Evolutionary conservation across 2,888 invertebrate genomes (phyloP).

Genomic region (Heterodera filipjevi): DNA sequence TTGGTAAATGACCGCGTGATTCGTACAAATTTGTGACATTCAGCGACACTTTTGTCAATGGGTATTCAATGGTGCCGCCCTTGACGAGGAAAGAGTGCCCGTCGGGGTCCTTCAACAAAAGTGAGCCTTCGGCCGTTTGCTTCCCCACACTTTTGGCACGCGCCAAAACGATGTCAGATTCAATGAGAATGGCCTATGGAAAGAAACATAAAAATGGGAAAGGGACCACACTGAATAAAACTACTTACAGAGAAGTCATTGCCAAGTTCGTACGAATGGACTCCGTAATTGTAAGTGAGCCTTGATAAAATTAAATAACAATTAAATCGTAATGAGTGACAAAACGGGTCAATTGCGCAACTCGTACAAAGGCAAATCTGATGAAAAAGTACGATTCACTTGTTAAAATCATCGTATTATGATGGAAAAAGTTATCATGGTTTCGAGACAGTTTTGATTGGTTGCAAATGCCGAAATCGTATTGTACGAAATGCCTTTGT

Average conservation of each 20-base stretch:
- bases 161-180: constrained; percentile 74
- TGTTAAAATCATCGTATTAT: too few relatives aligned
- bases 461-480: too few relatives aligned
- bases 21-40: constrained; percentile 78
- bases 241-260: constrained; percentile 77
- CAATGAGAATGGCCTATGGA: constrained; percentile 77
- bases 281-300: constrained; percentile 93
- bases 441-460: too few relatives aligned
- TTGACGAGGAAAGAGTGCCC: constrained; percentile 85
- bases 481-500: too few relatives aligned
- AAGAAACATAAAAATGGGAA: not conserved
- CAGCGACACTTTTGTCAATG: constrained; percentile 79
- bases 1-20: constrained; percentile 71
- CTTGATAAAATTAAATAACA: not conserved
- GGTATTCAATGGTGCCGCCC: constrained; percentile 71
- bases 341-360: too few relatives aligned
- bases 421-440: too few relatives aligned
- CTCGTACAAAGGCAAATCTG: too few relatives aligned
- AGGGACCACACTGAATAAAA: not conserved
- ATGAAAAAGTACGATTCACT: too few relatives aligned
- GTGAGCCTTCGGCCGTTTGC: constrained; percentile 55
- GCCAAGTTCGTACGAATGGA: constrained; percentile 82
- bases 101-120: constrained; percentile 80
- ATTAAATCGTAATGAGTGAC: too few relatives aligned
- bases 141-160: constrained; percentile 36